These are phyloP conservation scores for Sarcoramphus papa DNA, from an alignment of 2,797 vertebrate genomes.

Conservation along the genomic window DNA sequence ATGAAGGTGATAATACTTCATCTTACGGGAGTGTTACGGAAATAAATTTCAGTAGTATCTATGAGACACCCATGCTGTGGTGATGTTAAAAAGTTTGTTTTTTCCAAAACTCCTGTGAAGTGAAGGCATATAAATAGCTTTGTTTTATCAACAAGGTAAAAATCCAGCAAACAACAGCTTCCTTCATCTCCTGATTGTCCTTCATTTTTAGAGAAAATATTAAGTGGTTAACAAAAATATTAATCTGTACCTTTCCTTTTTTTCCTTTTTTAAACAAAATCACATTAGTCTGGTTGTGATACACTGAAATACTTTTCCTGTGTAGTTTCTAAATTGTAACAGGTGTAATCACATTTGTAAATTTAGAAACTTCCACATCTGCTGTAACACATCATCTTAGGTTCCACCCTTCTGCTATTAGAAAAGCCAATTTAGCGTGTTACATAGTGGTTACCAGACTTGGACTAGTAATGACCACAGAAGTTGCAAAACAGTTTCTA, in stretches of 20 bases:
- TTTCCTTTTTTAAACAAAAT: background rate
- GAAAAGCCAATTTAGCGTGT: background rate
- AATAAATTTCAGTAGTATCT: background rate
- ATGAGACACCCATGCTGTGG: background rate
- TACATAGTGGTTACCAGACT: background rate
- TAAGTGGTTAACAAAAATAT: background rate
- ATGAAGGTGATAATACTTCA: background rate
- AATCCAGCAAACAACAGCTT: background rate
- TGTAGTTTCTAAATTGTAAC: background rate
- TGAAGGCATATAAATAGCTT: background rate
- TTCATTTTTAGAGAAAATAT: background rate
- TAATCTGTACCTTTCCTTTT: background rate
- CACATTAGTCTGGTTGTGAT: background rate
- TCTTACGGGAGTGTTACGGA: background rate
- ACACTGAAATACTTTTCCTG: background rate
- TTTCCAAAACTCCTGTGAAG: background rate
- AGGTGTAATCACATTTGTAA: background rate
- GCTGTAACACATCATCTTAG: background rate
- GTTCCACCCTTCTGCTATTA: background rate
- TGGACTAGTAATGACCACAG: background rate
- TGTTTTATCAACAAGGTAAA: background rate
- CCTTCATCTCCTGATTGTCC: background rate
- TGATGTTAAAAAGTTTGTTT: background rate
- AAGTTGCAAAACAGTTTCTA: background rate
- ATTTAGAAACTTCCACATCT: background rate